Conservation (phyloP, 2,113 vertebrate genomes). For the Sander vitreus region DNA sequence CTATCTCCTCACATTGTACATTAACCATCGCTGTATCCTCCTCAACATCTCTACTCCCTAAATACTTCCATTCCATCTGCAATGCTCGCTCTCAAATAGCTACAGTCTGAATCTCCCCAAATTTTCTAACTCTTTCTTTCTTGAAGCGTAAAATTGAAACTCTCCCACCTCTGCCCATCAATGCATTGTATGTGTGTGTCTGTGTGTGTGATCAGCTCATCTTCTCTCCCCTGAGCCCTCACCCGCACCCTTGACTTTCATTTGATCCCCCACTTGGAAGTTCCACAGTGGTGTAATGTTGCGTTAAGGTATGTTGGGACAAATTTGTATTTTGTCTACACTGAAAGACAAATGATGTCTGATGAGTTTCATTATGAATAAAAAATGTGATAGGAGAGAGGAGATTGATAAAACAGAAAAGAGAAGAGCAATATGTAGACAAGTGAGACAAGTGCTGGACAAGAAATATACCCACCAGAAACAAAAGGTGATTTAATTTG, state of each 20-base stretch:
- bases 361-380: constrained; percentile 16
- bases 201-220: constrained; percentile 2
- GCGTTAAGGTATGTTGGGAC: neutral
- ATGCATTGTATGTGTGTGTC: neutral
- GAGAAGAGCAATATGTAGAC: neutral
- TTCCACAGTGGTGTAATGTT: neutral
- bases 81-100: constrained; percentile 35
- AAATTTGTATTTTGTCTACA: neutral
- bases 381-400: neutral
- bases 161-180: constrained; percentile 16
- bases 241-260: constrained; percentile 9
- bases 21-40: constrained; percentile 36
- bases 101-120: constrained; percentile 18
- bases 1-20: constrained; percentile 22
- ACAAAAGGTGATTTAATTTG: neutral
- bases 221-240: neutral
- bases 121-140: constrained; percentile 40
- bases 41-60: neutral
- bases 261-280: constrained; percentile 2
- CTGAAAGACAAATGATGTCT: constrained; percentile 13
- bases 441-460: neutral
- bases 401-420: neutral
- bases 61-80: constrained; percentile 19
- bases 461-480: neutral
- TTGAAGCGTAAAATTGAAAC: constrained; percentile 59